These are phyloP conservation scores for Motacilla alba DNA, from an alignment of 2,113 vertebrate species.

Conservation along the genomic window DNA sequence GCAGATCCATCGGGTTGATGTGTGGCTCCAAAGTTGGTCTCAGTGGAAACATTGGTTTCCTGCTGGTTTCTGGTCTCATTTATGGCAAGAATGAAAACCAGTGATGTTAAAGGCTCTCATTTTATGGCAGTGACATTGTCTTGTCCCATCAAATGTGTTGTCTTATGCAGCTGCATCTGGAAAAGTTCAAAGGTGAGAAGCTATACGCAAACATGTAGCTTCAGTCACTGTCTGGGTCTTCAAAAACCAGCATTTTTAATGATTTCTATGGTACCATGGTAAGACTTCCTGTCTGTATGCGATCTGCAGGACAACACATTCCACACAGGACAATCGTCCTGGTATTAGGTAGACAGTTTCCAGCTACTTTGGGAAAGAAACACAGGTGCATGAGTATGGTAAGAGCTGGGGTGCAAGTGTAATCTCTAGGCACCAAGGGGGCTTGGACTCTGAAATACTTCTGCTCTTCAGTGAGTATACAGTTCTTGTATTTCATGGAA, in stretches of 20 bases:
- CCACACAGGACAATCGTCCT: background rate
- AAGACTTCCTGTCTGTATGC: background rate
- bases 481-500: background rate
- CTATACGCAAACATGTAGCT: background rate
- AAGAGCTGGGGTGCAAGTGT: background rate
- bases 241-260: background rate
- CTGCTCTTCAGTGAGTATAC: background rate
- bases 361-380: background rate
- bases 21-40: background rate
- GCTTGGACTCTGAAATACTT: background rate
- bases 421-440: fast-evolving
- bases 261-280: background rate
- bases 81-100: background rate
- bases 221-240: background rate
- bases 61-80: background rate
- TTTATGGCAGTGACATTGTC: background rate
- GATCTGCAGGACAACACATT: background rate
- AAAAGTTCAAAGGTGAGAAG: background rate
- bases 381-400: background rate
- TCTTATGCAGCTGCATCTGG: background rate
- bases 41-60: background rate
- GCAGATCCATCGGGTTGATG: background rate
- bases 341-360: background rate
- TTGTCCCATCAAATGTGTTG: background rate
- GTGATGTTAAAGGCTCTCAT: background rate